Evolutionary conservation across 2,113 vertebrate genomes (phyloP).

Genomic region (Clupea harengus): DNA sequence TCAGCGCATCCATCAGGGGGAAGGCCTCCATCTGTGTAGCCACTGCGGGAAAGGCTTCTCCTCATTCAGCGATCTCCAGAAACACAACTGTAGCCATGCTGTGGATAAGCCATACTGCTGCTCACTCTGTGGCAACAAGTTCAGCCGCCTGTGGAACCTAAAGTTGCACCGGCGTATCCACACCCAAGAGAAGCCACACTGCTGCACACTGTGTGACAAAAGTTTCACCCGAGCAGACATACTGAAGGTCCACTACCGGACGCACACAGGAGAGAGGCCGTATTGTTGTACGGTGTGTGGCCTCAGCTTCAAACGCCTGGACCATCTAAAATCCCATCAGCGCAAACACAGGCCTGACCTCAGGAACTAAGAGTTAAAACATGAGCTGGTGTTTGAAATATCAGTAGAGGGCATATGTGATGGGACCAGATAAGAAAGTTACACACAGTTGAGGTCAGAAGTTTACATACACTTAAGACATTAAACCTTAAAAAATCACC

Average conservation of each 20-base stretch:
- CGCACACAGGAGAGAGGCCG: constrained; percentile 73
- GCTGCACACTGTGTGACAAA: constrained; percentile 72
- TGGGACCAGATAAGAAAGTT: constrained; percentile 46
- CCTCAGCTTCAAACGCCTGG: constrained; percentile 74
- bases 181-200: constrained; percentile 75
- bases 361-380: constrained; percentile 33
- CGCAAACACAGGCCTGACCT: constrained; percentile 63
- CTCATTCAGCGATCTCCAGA: constrained; percentile 72
- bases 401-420: neutral
- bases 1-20: constrained; percentile 72
- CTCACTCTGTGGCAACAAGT: constrained; percentile 70
- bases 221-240: constrained; percentile 74
- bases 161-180: constrained; percentile 74
- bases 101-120: constrained; percentile 72
- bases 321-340: constrained; percentile 72
- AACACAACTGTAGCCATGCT: constrained; percentile 68
- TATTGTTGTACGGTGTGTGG: constrained; percentile 72
- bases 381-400: neutral
- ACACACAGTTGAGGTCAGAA: no score
- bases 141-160: constrained; percentile 74
- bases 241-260: constrained; percentile 73
- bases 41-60: constrained; percentile 78
- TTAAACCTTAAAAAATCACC: no score
- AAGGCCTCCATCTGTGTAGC: constrained; percentile 77
- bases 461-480: no score